Percentiles rank a stretch among this genome's conserved stretches.
Conservation (phyloP, 2,888 invertebrate species). For the Invenusta paracnida region DNA sequence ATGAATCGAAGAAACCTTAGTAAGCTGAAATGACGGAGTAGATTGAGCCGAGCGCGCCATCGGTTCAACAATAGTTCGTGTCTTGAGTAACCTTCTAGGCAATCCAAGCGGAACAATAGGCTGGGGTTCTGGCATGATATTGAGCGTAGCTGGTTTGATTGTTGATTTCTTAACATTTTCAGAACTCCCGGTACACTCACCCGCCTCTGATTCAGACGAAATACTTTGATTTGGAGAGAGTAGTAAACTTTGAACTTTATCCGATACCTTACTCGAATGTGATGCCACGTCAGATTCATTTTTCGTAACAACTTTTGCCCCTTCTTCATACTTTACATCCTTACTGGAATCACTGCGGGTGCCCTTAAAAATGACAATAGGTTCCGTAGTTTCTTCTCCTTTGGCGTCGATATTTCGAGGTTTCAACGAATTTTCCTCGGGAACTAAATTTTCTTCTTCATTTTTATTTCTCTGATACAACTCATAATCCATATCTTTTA, state of each 20-base stretch:
- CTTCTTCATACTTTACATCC: background rate
- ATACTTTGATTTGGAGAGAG: background rate
- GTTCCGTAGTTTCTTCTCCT: background rate
- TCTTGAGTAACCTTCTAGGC: background rate
- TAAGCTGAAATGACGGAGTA: too few relatives aligned
- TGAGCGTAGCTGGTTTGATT: background rate
- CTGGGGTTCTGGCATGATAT: background rate
- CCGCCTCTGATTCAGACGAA: background rate
- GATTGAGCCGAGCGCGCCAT: too few relatives aligned
- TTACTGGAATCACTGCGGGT: background rate
- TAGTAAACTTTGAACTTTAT: background rate
- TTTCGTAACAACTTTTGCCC: background rate
- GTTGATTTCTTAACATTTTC: background rate
- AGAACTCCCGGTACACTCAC: background rate
- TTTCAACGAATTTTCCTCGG: background rate
- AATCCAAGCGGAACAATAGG: constrained; percentile 4
- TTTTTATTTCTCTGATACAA: background rate
- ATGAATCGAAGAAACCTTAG: too few relatives aligned
- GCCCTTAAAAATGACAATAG: background rate
- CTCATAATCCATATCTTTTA: constrained; percentile 3
- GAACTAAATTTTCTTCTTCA: constrained; percentile 7
- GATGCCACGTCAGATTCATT: background rate
- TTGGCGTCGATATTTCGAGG: background rate
- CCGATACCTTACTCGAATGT: background rate
- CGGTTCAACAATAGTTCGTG: background rate